Base-by-base conservation (phyloP, 2,797 vertebrate species). In the Macroramphosus scolopax region DNA sequence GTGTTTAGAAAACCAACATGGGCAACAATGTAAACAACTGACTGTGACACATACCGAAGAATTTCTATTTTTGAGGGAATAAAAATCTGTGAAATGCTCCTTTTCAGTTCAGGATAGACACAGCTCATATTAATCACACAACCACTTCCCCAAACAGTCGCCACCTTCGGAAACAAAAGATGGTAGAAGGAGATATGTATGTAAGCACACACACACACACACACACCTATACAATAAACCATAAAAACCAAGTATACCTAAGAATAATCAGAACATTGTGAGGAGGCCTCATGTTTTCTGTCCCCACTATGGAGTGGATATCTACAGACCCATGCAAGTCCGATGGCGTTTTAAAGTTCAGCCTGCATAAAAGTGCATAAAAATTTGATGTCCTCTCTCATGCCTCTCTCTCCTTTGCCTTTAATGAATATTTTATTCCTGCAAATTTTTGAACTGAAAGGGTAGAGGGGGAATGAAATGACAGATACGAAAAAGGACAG, bases 21-120 rank as follows among this genome's bases (percentile, higher is more conserved):
- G 59, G 68, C 63, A 70, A 72, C 51, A 68, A 77, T 72, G 75
- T 80, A 72, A 79, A 81, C 73, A 82, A 63, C 35, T 26, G 22
- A 20, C 43, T 4, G 12, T 35, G 55, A 68, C 50, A 33, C 42
- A 40, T 5, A 17, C 14, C 14, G 2, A 36, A 41, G 49, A 53
- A 39, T 36, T 60, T 72, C 53, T 51, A 38, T 42, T 67, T 20
- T 42, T 15, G 18, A 64, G 36, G 5, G 53, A 60, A 68, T 22
- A 10, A 51, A 63, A 40, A 6, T 12, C 30, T 11, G 45, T 14
- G 6, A 48, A 34, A 47, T 34, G 7, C 10, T 33, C 12, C 30
- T 42, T 37, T 70, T 63, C 14, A 31, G 28, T 40, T 49, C 10
- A 34, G 11, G 39, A 43, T 31, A 15, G 15, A 57, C 37, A 37